phyloP scores from a whole-genome alignment of 2,113 vertebrate genomes.

The Psammodynastes pulverulentus region DNA sequence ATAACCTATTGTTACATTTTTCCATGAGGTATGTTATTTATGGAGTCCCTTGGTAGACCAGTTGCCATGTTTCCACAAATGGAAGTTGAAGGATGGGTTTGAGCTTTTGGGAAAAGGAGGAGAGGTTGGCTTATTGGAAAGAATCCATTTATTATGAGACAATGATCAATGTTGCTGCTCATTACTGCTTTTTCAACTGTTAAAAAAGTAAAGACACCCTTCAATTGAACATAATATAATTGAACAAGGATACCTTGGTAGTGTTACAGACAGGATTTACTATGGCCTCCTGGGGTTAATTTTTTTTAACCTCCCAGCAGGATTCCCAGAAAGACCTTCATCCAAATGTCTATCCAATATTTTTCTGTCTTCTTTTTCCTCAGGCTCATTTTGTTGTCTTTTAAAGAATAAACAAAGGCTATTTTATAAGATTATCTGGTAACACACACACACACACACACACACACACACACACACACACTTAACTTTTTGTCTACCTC shows the following conservation, averaged over 20 bases:
- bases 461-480: not conserved
- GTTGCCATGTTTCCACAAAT: not conserved
- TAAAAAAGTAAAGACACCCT: not conserved
- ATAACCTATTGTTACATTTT: not conserved
- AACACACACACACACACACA: not conserved
- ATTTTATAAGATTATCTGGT: not conserved
- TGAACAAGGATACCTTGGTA: not conserved
- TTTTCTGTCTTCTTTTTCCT: not conserved
- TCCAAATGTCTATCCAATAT: not conserved
- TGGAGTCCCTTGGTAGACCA: not conserved
- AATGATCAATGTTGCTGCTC: not conserved
- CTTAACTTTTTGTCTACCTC: not conserved
- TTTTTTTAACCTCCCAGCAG: not conserved
- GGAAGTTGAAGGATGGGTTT: not conserved
- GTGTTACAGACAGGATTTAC: not conserved
- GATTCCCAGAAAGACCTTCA: not conserved
- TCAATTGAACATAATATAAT: not conserved
- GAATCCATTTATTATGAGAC: not conserved
- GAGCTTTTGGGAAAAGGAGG: not conserved
- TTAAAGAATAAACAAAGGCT: not conserved
- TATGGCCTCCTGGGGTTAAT: not conserved
- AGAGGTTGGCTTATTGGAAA: not conserved
- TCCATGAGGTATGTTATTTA: not conserved
- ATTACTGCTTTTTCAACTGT: not conserved
- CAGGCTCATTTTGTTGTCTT: not conserved